These are phyloP conservation scores for Lagopus muta DNA, from an alignment of 2,113 vertebrate species.

Conservation along the genomic window DNA sequence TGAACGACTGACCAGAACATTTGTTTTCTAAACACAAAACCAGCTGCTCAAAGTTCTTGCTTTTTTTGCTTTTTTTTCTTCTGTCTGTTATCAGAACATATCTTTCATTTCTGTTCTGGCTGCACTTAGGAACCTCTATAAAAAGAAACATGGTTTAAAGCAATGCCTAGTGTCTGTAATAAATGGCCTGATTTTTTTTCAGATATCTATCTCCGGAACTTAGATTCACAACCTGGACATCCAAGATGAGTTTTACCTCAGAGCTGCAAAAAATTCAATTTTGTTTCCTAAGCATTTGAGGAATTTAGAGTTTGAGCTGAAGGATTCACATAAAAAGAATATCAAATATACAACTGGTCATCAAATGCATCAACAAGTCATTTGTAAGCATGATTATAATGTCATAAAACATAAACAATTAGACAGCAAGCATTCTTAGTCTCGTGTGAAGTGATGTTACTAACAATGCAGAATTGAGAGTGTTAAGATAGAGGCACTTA, in stretches of 20 bases:
- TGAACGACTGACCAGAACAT: background rate
- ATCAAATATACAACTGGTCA: background rate
- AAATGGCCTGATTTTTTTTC: background rate
- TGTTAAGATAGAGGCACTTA: slow-evolving; percentile 63
- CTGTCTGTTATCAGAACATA: background rate
- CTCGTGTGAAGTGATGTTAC: background rate
- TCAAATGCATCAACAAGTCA: background rate
- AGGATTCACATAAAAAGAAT: background rate
- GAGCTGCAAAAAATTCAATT: background rate
- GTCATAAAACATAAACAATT: background rate
- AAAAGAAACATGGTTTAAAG: background rate
- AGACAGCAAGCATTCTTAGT: background rate
- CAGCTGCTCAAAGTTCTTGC: background rate
- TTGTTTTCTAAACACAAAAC: background rate
- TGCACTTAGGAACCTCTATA: background rate
- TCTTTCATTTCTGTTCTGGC: background rate
- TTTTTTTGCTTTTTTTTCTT: background rate
- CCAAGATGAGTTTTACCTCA: background rate
- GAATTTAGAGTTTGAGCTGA: background rate
- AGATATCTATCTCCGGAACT: background rate
- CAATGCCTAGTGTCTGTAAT: background rate
- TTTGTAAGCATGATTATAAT: background rate
- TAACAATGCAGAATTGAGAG: background rate
- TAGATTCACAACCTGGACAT: background rate
- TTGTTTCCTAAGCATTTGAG: background rate